Percentiles rank a stretch among this genome's conserved stretches.
phyloP scores from a whole-genome alignment of 2,888 invertebrate genomes.

The Cryptocephalus primarius region DNA sequence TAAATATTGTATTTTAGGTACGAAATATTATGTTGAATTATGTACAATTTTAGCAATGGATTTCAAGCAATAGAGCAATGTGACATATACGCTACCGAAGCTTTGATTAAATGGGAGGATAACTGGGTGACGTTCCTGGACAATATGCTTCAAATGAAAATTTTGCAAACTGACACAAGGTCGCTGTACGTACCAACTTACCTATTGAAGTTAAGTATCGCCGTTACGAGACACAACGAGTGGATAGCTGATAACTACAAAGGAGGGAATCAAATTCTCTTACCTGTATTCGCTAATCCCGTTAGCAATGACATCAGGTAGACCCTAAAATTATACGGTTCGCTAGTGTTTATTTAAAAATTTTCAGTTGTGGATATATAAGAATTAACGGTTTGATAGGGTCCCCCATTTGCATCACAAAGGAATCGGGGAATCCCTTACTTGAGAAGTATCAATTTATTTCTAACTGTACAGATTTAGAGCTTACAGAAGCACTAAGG shows the following conservation, averaged over 20 bases:
- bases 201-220: too few relatives aligned
- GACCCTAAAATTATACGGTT: background rate
- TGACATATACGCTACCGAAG: constrained; percentile 12
- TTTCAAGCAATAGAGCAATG: constrained; percentile 21
- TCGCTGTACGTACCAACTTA: constrained; percentile 45
- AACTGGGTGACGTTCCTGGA: constrained; percentile 87
- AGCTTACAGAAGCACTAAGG: constrained; percentile 37
- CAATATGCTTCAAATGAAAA: constrained; percentile 68
- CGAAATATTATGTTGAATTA: too few relatives aligned
- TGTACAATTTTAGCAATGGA: constrained; percentile 13
- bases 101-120: constrained; percentile 19
- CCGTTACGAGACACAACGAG: constrained; percentile 21
- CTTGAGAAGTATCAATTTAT: too few relatives aligned
- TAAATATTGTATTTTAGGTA: background rate
- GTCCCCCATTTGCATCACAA: too few relatives aligned
- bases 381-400: constrained; percentile 68
- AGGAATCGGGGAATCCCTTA: too few relatives aligned
- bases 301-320: constrained; percentile 25
- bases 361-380: constrained; percentile 57
- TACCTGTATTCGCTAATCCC: constrained; percentile 34
- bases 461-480: constrained; percentile 31
- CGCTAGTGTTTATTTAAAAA: background rate
- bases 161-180: constrained; percentile 55
- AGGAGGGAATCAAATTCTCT: constrained; percentile 12
- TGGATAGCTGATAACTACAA: constrained; percentile 5